Evolutionary conservation across 1,140 invertebrate species (phyloP).

Genomic region (Trialeurodes vaporariorum): DNA sequence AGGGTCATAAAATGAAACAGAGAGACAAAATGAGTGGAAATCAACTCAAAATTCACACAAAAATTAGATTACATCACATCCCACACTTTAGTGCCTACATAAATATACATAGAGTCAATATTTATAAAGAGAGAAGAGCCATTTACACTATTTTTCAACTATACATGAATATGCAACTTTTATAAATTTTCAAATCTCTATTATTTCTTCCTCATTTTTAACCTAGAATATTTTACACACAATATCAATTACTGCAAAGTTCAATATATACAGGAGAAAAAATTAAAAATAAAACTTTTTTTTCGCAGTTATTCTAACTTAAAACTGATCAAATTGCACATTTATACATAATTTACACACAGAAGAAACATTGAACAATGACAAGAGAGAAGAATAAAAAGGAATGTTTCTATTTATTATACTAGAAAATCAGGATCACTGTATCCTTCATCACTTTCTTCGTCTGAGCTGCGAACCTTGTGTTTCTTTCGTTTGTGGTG

Average conservation of each 20-base stretch:
- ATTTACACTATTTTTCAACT: too few species aligned
- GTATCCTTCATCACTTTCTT: constrained; percentile 50
- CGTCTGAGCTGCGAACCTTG: constrained; percentile 44
- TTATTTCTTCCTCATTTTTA: too few species aligned
- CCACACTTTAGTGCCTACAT: neutral
- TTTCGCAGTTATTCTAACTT: too few species aligned
- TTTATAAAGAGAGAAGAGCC: too few species aligned
- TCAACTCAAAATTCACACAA: neutral
- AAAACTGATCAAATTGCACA: neutral
- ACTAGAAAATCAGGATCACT: constrained; percentile 57
- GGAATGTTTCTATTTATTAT: constrained; percentile 25
- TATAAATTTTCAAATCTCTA: too few species aligned
- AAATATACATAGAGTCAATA: neutral
- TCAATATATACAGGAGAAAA: too few species aligned
- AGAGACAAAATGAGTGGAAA: too few species aligned
- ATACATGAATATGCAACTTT: too few species aligned
- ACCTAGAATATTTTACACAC: too few species aligned
- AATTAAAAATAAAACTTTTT: too few species aligned
- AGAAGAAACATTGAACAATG: neutral
- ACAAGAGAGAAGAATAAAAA: neutral
- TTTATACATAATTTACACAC: neutral
- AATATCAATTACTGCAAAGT: too few species aligned
- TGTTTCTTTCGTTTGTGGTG: constrained; percentile 53
- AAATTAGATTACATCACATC: neutral
- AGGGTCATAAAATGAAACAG: neutral